Percentiles rank a stretch among this genome's conserved stretches.
phyloP scores from a whole-genome alignment of 2,113 vertebrate genomes.

The Natator depressus region DNA sequence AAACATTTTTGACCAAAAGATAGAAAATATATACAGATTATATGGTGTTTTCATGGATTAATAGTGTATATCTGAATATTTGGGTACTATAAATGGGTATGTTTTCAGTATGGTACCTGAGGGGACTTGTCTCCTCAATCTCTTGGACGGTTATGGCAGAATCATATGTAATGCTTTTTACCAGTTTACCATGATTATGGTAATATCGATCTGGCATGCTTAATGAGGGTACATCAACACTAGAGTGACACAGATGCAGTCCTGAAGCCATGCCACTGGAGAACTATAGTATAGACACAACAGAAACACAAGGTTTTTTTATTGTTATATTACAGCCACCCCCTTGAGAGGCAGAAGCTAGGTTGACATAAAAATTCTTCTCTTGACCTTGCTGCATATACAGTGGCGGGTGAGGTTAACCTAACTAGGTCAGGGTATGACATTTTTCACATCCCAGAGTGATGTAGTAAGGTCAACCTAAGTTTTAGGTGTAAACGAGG shows the following conservation, averaged over 20 bases:
- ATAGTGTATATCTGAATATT: rapidly evolving
- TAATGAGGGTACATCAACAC: too few species aligned
- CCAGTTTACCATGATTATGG: too few species aligned
- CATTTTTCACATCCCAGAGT: neutral
- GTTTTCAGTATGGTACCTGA: neutral
- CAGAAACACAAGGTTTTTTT: too few species aligned
- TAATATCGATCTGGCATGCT: too few species aligned
- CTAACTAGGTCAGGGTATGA: neutral
- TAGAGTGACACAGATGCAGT: too few species aligned
- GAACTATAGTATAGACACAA: too few species aligned
- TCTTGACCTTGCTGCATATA: neutral
- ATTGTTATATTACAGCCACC: too few species aligned
- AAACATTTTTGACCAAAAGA: neutral
- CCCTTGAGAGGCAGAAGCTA: neutral
- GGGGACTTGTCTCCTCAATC: neutral
- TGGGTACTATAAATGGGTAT: rapidly evolving
- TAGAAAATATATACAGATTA: neutral
- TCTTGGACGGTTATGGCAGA: neutral
- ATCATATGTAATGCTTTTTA: too few species aligned
- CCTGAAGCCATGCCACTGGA: too few species aligned
- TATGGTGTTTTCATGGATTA: neutral
- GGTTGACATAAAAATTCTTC: neutral
- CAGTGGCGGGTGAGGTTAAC: neutral
- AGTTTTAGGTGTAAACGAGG: neutral
- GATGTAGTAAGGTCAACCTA: neutral